phyloP scores from a whole-genome alignment of 64 coral and sea anemone species.

The Montipora sp. region DNA sequence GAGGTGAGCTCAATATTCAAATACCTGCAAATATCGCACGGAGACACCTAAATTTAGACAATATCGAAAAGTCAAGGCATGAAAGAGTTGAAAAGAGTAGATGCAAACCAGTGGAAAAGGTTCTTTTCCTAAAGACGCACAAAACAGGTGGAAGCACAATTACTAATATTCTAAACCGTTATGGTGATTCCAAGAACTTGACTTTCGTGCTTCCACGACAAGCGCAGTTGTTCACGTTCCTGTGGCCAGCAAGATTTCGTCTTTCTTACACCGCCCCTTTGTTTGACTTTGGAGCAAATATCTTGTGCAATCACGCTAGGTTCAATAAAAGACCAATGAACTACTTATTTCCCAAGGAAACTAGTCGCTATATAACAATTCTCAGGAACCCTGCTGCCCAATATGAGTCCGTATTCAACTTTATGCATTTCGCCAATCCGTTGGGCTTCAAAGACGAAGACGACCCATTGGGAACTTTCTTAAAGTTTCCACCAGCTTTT shows the following conservation, averaged over 20 bases:
- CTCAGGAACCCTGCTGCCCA: slow-evolving; percentile 72
- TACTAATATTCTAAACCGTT: slow-evolving; percentile 90
- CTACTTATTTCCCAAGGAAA: slow-evolving; percentile 69
- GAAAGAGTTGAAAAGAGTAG: background rate
- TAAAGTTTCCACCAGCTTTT: slow-evolving; percentile 79
- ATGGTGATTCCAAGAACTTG: slow-evolving; percentile 72
- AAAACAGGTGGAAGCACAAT: slow-evolving; percentile 91
- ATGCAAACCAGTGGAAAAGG: slow-evolving; percentile 54
- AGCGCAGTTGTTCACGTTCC: slow-evolving; percentile 70
- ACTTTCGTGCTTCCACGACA: slow-evolving; percentile 75
- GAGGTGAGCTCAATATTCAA: background rate
- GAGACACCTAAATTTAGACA: background rate
- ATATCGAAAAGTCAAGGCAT: background rate
- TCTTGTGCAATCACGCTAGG: slow-evolving; percentile 86
- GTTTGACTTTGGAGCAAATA: slow-evolving; percentile 68
- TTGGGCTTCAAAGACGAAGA: slow-evolving; percentile 69
- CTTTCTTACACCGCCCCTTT: slow-evolving; percentile 77
- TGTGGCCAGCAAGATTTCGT: slow-evolving; percentile 85
- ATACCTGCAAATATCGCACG: background rate
- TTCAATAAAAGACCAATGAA: slow-evolving; percentile 82
- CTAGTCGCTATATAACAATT: slow-evolving; percentile 76
- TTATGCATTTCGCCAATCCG: slow-evolving; percentile 81
- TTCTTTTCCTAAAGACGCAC: slow-evolving; percentile 88
- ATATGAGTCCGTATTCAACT: slow-evolving; percentile 91
- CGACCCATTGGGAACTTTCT: slow-evolving; percentile 79